A percentile compares a stretch with the other conserved stretches of the same genome.
Evolutionary conservation across 2,888 invertebrate species (phyloP).

Genomic region (Agriotes lineatus): DNA sequence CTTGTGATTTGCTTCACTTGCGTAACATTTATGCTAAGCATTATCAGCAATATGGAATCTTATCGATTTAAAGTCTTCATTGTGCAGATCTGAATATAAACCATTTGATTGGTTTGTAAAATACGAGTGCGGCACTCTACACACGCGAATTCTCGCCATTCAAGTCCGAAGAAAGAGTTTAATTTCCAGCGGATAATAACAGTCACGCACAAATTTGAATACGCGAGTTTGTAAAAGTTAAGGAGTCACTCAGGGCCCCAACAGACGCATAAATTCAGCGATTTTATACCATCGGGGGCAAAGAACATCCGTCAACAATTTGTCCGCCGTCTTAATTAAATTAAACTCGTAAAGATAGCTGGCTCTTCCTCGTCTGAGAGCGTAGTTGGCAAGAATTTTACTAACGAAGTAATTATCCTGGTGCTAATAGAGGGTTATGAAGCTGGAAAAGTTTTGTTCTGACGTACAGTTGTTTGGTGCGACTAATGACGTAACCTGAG

Average conservation of each 20-base stretch:
- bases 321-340: slow-evolving; percentile 64
- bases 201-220: slow-evolving; percentile 34
- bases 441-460: slow-evolving; percentile 63
- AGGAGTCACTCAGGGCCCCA: slow-evolving; percentile 32
- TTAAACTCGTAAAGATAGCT: slow-evolving; percentile 63
- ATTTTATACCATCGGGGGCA: slow-evolving; percentile 49
- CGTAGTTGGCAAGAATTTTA: slow-evolving; percentile 65
- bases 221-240: slow-evolving; percentile 30
- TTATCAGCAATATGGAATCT: too few species aligned
- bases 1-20: too few species aligned
- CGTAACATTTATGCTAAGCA: too few species aligned
- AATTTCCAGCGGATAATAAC: too few species aligned
- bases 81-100: too few species aligned
- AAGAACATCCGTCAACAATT: slow-evolving; percentile 61
- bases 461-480: slow-evolving; percentile 66
- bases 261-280: slow-evolving; percentile 44
- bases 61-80: too few species aligned
- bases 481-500: slow-evolving; percentile 77
- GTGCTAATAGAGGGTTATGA: slow-evolving; percentile 62
- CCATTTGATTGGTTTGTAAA: too few species aligned
- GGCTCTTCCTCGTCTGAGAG: slow-evolving; percentile 45
- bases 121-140: too few species aligned
- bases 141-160: too few species aligned
- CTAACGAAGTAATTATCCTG: slow-evolving; percentile 66
- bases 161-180: too few species aligned